phyloP scores from a whole-genome alignment of 2,113 vertebrate genomes.

The Cyprinodon tularosa region DNA sequence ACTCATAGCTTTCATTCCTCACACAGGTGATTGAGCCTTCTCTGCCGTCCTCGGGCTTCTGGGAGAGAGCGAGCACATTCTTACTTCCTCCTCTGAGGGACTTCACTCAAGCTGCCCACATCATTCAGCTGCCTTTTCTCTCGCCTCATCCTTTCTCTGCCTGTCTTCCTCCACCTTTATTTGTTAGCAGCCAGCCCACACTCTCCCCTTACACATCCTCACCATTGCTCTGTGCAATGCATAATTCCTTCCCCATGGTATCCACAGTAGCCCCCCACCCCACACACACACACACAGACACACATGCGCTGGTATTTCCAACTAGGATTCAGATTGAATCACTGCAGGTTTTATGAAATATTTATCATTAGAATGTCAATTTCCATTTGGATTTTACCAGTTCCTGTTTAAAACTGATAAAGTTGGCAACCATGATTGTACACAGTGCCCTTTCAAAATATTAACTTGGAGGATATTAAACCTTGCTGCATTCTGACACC shows the following conservation, averaged over 20 bases:
- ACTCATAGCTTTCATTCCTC: constrained; percentile 58
- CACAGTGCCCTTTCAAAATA: too few relatives aligned
- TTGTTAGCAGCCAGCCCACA: constrained; percentile 66
- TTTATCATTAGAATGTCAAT: not conserved
- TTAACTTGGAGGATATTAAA: too few relatives aligned
- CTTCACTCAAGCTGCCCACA: constrained; percentile 59
- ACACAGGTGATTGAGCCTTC: constrained; percentile 59
- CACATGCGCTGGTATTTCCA: constrained; percentile 10
- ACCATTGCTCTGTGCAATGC: constrained; percentile 25
- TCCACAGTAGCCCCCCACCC: constrained; percentile 18
- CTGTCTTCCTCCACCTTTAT: constrained; percentile 61
- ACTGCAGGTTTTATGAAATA: not conserved
- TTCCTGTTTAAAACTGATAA: too few relatives aligned
- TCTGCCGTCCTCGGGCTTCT: constrained; percentile 48
- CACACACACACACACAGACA: too few relatives aligned
- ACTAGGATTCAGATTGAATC: not conserved
- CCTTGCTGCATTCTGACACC: not conserved
- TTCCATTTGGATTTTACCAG: not conserved
- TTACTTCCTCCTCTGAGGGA: constrained; percentile 50
- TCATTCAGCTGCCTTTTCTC: constrained; percentile 40
- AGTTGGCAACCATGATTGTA: too few relatives aligned
- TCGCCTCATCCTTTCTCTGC: constrained; percentile 52
- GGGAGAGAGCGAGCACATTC: constrained; percentile 49
- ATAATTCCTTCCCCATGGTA: constrained; percentile 29
- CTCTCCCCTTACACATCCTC: constrained; percentile 40